Base-by-base conservation (phyloP, 2,113 vertebrate genomes). In the Hypomesus transpacificus region DNA sequence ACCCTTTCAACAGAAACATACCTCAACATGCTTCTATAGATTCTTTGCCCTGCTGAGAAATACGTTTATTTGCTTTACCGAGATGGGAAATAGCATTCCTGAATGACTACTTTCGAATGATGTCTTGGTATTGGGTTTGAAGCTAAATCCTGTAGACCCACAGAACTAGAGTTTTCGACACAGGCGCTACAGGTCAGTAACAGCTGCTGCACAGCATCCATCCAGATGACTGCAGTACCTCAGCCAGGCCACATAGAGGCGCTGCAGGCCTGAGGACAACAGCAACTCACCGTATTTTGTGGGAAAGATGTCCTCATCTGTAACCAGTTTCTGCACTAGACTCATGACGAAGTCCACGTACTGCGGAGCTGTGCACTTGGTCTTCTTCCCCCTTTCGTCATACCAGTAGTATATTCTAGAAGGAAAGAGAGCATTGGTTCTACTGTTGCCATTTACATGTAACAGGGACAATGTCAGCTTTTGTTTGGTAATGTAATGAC, bases 291-390 rank as follows among this genome's bases (percentile, higher is more conserved):
- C 97, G 0, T 99, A 99, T 91, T 98, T 99, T 7, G 97, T 99
- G 26, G 97, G 97, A 76, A 99, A 99, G 86, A 97, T 94, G 1
- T 98, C 96, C 89, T 98, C 97, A 14, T 99, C 97, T 0, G 97
- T 99, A 87, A 99, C 96, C 87, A 98, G 91, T 74, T 98, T 98
- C 92, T 99, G 97, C 90, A 96, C 95, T 0, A 95, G 95, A 80
- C 96, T 98, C 97, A 98, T 98, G 80, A 99, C 97, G 0, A 97
- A 98, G 90, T 99, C 97, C 7, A 99, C 95, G 3, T 99, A 99
- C 90, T 99, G 97, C 8, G 97, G 97, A 61, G 95, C 97, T 0
- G 97, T 98, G 92, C 97, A 98, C 86, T 99, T 99, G 26, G 95
- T 94, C 91, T 99, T 99, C 94, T 97, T 98, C 76, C 97, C 97